Base-by-base conservation (phyloP, 2,797 vertebrate species). In the Agapornis canus region DNA sequence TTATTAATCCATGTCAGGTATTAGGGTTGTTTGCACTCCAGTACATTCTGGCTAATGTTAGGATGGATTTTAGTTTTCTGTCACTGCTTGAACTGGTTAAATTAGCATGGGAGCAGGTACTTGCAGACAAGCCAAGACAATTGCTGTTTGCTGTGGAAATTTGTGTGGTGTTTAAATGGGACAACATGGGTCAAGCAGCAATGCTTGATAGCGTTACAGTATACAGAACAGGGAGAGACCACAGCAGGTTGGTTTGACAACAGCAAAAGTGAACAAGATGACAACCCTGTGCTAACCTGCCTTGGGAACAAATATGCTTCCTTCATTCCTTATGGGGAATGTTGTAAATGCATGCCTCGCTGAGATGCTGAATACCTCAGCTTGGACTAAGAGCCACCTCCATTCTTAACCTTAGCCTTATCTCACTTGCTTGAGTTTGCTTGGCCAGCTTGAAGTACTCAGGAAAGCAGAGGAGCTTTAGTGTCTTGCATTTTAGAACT, bases 31-130 rank as follows among this genome's bases (percentile, higher is more conserved):
- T 95, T 86, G 86, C 68, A 69, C 86, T 89, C 91, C 79, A 60
- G 89, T 90, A 78, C 83, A 86, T 96, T 92, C 90, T 77, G 87
- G 75, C 83, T 96, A 69, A 82, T 82, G 57, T 94, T 94, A 32
- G 18, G 25, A 65, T 73, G 94, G 92, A 92, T 94, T 96, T 96
- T 91, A 94, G 91, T 95, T 92, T 96, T 90, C 59, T 78, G 48
- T 92, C 86, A 89, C 79, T 89, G 94, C 90, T 91, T 90, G 73
- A 82, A 80, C 75, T 31, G 11, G 83, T 96, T 82, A 47, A 81
- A 86, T 94, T 75, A 43, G 65, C 47, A 7, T 4, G 56, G 88
- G 32, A 92, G 45, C 35, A 82, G 68, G 73, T 54, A 86, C 66
- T 87, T 68, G 77, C 40, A 45, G 70, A 68, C 9, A 42, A 80